phyloP scores from a whole-genome alignment of 2,888 invertebrate species.

The Trissonchulus latispiculum region DNA sequence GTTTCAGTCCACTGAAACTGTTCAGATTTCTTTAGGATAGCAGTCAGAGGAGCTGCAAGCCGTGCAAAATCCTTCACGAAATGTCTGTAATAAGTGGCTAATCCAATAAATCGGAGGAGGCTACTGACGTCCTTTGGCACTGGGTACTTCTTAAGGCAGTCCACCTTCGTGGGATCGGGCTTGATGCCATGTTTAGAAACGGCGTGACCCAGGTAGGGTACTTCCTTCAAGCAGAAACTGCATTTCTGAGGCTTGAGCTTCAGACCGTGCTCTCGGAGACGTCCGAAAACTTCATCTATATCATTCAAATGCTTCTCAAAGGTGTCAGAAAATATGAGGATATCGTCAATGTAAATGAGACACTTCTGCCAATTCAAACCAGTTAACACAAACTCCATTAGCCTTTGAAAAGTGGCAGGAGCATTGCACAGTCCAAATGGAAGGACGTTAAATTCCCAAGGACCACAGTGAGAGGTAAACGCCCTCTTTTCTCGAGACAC shows the following conservation, averaged over 20 bases:
- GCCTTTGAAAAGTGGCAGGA: constrained; percentile 8
- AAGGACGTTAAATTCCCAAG: background rate
- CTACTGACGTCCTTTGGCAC: constrained; percentile 25
- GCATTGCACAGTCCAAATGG: constrained; percentile 18
- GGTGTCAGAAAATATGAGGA: constrained; percentile 14
- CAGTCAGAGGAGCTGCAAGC: constrained; percentile 26
- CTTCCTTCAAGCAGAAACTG: constrained; percentile 11
- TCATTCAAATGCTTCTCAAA: constrained; percentile 24
- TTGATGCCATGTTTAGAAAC: constrained; percentile 20
- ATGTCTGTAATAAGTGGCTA: constrained; percentile 26
- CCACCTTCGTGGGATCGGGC: constrained; percentile 24
- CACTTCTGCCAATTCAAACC: background rate
- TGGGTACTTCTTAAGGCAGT: constrained; percentile 25
- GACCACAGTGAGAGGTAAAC: constrained; percentile 2
- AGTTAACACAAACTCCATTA: background rate
- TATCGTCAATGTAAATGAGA: constrained; percentile 11
- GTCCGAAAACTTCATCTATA: constrained; percentile 24
- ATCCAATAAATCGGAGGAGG: constrained; percentile 28
- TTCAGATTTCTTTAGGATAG: constrained; percentile 27
- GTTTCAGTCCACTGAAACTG: constrained; percentile 27
- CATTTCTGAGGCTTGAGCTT: constrained; percentile 30
- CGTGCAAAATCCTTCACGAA: constrained; percentile 26
- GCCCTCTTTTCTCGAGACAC: constrained; percentile 1
- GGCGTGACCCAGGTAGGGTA: constrained; percentile 27
- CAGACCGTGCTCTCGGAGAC: constrained; percentile 21